Conservation (phyloP, 2,797 vertebrate species). For the Coregonus ussuriensis region DNA sequence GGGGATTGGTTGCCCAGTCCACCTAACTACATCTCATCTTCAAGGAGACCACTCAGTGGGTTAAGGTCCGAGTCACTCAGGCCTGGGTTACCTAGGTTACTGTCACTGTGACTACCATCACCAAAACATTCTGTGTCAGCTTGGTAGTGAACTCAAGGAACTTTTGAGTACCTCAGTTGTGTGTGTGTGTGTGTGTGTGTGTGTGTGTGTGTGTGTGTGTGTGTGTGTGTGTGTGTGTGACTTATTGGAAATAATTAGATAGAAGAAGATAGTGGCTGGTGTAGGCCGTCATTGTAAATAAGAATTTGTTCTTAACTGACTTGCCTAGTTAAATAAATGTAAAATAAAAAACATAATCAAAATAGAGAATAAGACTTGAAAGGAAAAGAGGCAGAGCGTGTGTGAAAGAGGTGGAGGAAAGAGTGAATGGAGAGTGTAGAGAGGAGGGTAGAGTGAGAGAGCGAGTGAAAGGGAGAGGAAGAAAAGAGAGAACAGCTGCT, state of each 20-base stretch:
- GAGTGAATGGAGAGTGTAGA: background rate
- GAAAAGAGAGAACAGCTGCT: slow-evolving; percentile 4
- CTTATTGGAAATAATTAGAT: background rate
- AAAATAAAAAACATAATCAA: too few species aligned
- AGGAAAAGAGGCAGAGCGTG: background rate
- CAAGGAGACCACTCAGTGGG: background rate
- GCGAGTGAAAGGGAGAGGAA: background rate
- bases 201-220: background rate
- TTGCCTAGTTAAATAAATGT: too few species aligned
- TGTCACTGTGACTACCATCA: background rate
- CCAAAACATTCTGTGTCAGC: background rate
- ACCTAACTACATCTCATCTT: background rate
- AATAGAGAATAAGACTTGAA: background rate
- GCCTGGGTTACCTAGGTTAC: background rate
- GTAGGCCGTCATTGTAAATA: too few species aligned
- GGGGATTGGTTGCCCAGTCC: background rate
- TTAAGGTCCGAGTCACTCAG: background rate
- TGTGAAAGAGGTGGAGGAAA: background rate
- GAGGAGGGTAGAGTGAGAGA: background rate
- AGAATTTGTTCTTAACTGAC: too few species aligned
- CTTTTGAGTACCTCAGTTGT: too few species aligned
- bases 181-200: background rate
- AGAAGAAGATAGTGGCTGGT: background rate
- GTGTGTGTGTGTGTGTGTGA: background rate
- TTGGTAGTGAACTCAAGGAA: background rate